phyloP scores from a whole-genome alignment of 2,113 vertebrate species.

The Strigops habroptila region DNA sequence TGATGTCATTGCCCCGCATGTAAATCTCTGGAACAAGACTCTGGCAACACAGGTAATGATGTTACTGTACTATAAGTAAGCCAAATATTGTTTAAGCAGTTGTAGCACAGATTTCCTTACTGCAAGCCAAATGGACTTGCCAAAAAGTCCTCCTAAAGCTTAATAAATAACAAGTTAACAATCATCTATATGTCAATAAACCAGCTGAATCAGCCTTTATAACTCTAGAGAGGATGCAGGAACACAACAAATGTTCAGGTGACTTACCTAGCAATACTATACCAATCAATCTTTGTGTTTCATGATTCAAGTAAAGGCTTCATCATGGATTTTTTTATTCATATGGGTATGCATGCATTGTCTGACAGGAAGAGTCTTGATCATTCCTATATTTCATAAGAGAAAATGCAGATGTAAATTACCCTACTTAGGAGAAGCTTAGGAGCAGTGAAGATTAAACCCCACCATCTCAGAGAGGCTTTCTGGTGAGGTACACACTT shows the following conservation, averaged over 20 bases:
- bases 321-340: neutral
- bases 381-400: neutral
- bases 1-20: neutral
- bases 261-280: neutral
- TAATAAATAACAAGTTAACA: neutral
- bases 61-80: neutral
- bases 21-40: neutral
- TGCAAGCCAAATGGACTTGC: neutral
- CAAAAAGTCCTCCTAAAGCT: neutral
- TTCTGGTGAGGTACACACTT: neutral
- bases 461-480: neutral
- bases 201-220: neutral
- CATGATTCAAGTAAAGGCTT: neutral
- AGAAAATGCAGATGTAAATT: neutral
- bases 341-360: neutral
- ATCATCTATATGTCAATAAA: neutral
- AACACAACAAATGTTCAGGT: neutral
- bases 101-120: neutral
- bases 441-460: neutral
- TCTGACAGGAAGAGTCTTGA: neutral
- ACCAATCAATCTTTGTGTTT: neutral
- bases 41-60: neutral
- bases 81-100: neutral
- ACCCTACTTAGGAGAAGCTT: neutral
- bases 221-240: neutral